Evolutionary conservation across 2,113 vertebrate genomes (phyloP).

Genomic region (Brienomyrus brachyistius): DNA sequence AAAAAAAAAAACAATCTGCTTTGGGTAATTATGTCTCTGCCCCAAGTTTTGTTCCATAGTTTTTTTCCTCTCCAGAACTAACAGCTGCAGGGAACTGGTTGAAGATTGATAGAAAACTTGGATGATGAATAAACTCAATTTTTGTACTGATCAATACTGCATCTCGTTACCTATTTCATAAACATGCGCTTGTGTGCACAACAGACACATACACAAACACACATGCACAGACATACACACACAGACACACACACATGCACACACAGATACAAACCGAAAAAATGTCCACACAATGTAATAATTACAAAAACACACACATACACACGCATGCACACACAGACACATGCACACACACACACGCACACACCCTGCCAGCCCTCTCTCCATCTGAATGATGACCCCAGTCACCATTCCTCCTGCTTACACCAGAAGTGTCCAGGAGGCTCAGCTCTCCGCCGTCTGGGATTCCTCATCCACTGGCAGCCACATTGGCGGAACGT

Average conservation of each 20-base stretch:
- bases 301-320: too few species aligned
- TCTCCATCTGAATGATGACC: neutral
- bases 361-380: neutral
- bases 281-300: neutral
- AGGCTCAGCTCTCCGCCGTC: neutral
- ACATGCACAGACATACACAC: conserved; percentile 11
- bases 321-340: neutral
- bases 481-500: neutral
- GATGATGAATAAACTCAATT: conserved; percentile 76
- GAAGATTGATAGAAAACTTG: conserved; percentile 68
- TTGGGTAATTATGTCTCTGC: conserved; percentile 58
- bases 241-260: neutral
- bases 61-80: conserved; percentile 47
- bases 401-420: neutral
- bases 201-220: conserved; percentile 14
- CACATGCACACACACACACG: neutral
- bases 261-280: neutral
- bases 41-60: conserved; percentile 38
- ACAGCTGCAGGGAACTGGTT: conserved; percentile 60
- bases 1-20: conserved; percentile 47
- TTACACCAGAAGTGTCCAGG: neutral
- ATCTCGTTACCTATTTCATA: conserved; percentile 57
- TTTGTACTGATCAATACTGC: conserved; percentile 64
- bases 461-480: neutral
- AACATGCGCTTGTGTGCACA: neutral